Base-by-base conservation (phyloP, 2,888 invertebrate species). In the Platerodrilus igneus region DNA sequence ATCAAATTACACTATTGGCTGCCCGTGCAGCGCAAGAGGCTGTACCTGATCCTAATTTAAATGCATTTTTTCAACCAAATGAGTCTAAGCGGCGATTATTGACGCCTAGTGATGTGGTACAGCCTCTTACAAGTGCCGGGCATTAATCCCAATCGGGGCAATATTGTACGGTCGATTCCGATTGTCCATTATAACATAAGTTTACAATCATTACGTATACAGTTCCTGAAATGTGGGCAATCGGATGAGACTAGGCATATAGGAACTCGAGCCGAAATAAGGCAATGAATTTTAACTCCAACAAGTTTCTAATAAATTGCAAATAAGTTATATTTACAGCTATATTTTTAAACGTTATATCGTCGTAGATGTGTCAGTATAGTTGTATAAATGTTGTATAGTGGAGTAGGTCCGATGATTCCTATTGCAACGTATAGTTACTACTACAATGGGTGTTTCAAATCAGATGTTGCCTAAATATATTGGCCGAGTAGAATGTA, bases 1-100 rank as follows among this genome's bases (percentile, higher is more conserved):
- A 86, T 67, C 86, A 86, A 71, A 85, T 86, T 59, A 84, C 86
- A 46, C 70, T 85, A 52, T 68, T 86, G 60, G 85, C 86, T 39
- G 84, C 84, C 11, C 74, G 83, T 53, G 83, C 84, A n/a, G 80
- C 79, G 23, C 82, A 82, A 56, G 81, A 81, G 47, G 64, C 78
- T 50, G 68, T 66, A 16, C 59, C 67, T 39, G 80, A 81, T 58
- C 72, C 79, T 36, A 75, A 73, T 67, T 74, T 75, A 51, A 69
- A 68, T 63, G 59, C 63, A 38, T 78, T 77, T 65, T 77, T 77
- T 63, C 75, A 68, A 52, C 76, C 77, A 25, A 46, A 60, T 14
- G 74, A 74, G 37, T 34, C 33, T 11, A 71, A 68, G 51, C 60
- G 67, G 37, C 74, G 78, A 58, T 78, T 78, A 63, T 69, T 77